Evolutionary conservation across 2,888 invertebrate species (phyloP).

Genomic region (Sipha maydis): DNA sequence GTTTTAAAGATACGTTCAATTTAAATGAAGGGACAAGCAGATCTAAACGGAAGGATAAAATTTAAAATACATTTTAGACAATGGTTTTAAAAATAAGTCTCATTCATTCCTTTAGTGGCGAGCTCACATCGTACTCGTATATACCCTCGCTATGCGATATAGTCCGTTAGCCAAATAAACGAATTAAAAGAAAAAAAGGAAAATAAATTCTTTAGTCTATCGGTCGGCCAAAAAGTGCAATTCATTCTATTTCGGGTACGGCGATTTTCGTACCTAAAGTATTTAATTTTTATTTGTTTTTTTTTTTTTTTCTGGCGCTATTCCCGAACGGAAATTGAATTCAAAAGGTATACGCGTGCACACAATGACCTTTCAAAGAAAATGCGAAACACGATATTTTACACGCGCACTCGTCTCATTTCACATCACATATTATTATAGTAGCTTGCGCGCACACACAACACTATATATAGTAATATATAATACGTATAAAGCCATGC

Average conservation of each 20-base stretch:
- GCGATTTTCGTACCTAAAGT: background rate
- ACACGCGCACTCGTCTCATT: background rate
- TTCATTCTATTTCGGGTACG: slow-evolving; percentile 45
- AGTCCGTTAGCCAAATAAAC: slow-evolving; percentile 12
- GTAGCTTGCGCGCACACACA: background rate
- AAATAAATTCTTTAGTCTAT: slow-evolving; percentile 16
- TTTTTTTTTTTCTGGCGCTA: slow-evolving; percentile 17
- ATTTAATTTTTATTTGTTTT: slow-evolving; percentile 26
- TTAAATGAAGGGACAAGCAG: slow-evolving; percentile 45
- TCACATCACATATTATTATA: background rate
- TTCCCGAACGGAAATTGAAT: slow-evolving; percentile 34
- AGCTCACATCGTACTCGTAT: background rate
- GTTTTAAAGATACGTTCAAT: slow-evolving; percentile 17
- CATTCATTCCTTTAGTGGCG: slow-evolving; percentile 42
- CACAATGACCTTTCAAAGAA: slow-evolving; percentile 23
- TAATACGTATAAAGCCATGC: too few relatives aligned
- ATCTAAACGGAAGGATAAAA: slow-evolving; percentile 24
- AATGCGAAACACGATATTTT: slow-evolving; percentile 24
- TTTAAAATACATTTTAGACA: slow-evolving; percentile 28
- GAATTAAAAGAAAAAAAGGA: background rate
- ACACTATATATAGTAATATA: background rate
- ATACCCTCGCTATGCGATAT: background rate
- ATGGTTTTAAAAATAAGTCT: slow-evolving; percentile 55
- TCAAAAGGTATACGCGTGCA: background rate
- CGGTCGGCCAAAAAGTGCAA: slow-evolving; percentile 21